Conservation (phyloP, 2,113 vertebrate species). For the Saccopteryx bilineata region DNA sequence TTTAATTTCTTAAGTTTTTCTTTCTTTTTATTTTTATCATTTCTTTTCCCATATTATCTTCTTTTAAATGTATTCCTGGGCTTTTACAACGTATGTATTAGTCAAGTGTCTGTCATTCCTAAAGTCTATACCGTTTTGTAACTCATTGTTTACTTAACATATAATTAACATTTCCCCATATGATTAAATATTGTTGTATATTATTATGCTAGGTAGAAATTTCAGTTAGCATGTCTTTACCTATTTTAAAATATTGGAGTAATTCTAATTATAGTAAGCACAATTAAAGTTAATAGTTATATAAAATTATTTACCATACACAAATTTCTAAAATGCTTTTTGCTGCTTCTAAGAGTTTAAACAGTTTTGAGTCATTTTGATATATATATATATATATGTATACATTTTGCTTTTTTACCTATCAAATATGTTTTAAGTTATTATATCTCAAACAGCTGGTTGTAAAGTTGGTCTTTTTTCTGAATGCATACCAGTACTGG, state of each 20-base stretch:
- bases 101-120: background rate
- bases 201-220: background rate
- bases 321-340: slow-evolving; percentile 27
- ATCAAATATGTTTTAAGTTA: slow-evolving; percentile 22
- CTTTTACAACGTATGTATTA: background rate
- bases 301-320: background rate
- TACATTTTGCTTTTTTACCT: background rate
- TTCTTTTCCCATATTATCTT: background rate
- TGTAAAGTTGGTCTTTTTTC: slow-evolving; percentile 6
- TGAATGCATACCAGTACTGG: background rate
- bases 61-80: background rate
- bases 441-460: slow-evolving; percentile 44
- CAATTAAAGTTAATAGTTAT: background rate
- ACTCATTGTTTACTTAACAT: background rate
- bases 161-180: background rate
- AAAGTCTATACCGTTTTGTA: background rate
- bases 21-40: slow-evolving; percentile 24
- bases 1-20: background rate
- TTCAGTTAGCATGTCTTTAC: background rate
- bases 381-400: background rate
- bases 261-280: background rate
- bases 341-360: background rate
- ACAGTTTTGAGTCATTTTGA: background rate
- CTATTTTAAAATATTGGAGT: background rate
- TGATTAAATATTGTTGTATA: background rate